Evolutionary conservation across 2,113 vertebrate genomes (phyloP), one percentile per base, ranked within the genome.

Genomic region (Orycteropus afer): DNA sequence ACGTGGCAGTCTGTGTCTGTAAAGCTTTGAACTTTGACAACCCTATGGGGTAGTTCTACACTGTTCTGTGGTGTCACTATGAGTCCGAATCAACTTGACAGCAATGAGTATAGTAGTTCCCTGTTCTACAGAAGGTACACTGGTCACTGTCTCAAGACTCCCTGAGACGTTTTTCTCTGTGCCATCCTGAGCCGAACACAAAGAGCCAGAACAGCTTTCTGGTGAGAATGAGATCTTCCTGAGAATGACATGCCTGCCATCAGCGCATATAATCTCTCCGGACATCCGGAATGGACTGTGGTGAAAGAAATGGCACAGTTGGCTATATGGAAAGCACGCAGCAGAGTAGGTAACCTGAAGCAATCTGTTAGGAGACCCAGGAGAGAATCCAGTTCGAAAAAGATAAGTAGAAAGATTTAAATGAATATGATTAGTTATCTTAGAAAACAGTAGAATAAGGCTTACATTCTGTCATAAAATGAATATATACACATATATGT

Each of bases 291-390:
- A 22, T 27, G 42, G 74, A 74, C 29, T 78, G 86, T 90, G 63
- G 65, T 69, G 95, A 95, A 95, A 96, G 92, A 95, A 96, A 93
- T 90, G 94, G 89, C 94, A 92, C 95, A 89, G 94, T 83, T 94
- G 93, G 91, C 79, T 57, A 65, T 65, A 53, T 25, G 47, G 82
- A 95, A 89, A 61, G 57, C 83, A 76, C 61, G 37, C 51, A 65
- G 55, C 87, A 90, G 73, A 91, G 51, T 88, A 89, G 76, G 94
- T 79, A 59, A 79, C 83, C 93, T 47, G 74, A 83, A 90, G 37
- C 82, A 93, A 91, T 95, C 71, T 55, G 71, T 47, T 65, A 37
- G 74, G 71, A 95, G 29, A 82, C 61, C 76, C 73, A 53, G 61
- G 82, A 57, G 76, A 82, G 82, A 80, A 87, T 4, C 71, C 79